phyloP scores from a whole-genome alignment of 2,888 invertebrate species.

The Melanophora roralis region DNA sequence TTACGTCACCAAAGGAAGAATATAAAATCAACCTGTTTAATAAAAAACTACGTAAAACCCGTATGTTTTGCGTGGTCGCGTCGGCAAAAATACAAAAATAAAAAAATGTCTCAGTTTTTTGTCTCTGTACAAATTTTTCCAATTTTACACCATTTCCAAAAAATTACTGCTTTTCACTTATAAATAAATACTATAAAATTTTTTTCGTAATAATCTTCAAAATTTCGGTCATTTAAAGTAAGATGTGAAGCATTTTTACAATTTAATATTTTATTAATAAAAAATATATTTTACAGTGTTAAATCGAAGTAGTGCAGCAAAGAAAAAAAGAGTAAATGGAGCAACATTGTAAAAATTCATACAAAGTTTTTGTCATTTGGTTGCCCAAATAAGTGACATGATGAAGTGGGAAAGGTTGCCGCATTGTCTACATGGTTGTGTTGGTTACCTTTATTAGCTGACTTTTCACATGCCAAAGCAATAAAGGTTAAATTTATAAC shows the following conservation, averaged over 20 bases:
- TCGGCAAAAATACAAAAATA: neutral
- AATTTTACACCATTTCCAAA: constrained; percentile 27
- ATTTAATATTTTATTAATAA: too few species aligned
- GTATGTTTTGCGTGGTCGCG: constrained; percentile 17
- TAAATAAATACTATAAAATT: too few species aligned
- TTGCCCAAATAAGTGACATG: constrained; percentile 16
- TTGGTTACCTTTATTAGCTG: constrained; percentile 60
- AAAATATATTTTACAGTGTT: too few species aligned
- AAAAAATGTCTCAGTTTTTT: constrained; percentile 24
- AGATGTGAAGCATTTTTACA: too few species aligned
- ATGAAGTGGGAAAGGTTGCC: constrained; percentile 25
- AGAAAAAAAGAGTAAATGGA: neutral
- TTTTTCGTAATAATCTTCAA: too few species aligned
- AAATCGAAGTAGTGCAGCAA: neutral
- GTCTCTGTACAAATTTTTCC: neutral
- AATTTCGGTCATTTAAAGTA: too few species aligned
- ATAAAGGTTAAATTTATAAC: constrained; percentile 62
- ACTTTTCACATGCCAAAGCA: constrained; percentile 62
- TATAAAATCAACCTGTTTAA: constrained; percentile 46
- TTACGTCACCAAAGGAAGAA: neutral
- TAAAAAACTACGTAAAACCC: neutral
- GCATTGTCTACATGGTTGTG: constrained; percentile 15
- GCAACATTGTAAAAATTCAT: neutral
- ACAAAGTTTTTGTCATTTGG: neutral
- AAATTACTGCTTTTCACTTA: too few species aligned